phyloP scores from a whole-genome alignment of 30 jellyfish, hydroid and myxozoan species.

The Phacellophora camtschatica region DNA sequence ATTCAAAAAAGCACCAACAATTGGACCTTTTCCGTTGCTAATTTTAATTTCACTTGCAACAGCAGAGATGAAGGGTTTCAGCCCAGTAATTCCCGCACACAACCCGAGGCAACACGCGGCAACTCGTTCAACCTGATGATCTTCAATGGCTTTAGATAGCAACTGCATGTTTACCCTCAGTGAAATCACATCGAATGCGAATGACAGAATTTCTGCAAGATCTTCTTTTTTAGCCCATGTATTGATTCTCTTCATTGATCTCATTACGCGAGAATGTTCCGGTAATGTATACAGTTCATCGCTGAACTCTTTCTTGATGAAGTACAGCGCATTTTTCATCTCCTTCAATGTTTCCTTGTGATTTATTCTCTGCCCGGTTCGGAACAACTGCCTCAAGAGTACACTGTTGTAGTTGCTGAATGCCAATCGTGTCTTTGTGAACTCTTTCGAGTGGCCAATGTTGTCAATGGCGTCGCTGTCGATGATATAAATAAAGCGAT shows the following conservation, averaged over 20 bases:
- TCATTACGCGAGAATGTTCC: neutral
- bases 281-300: constrained; percentile 28
- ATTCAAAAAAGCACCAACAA: constrained; percentile 32
- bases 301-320: constrained; percentile 9
- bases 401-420: constrained; percentile 52
- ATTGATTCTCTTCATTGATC: constrained; percentile 21
- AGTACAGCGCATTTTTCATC: constrained; percentile 23
- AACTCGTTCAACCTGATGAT: constrained; percentile 5
- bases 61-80: constrained; percentile 37
- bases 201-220: constrained; percentile 7
- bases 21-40: constrained; percentile 5
- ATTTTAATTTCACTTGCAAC: constrained; percentile 34
- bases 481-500: constrained; percentile 59
- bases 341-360: neutral
- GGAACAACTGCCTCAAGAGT: constrained; percentile 6
- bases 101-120: constrained; percentile 59
- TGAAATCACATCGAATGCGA: constrained; percentile 51
- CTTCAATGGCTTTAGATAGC: constrained; percentile 15
- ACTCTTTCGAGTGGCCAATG: constrained; percentile 13
- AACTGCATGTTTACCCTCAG: constrained; percentile 33
- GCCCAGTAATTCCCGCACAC: constrained; percentile 56
- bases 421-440: constrained; percentile 38
- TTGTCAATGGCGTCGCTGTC: constrained; percentile 43
- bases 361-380: neutral
- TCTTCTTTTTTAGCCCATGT: constrained; percentile 43